Conservation (phyloP, 30 jellyfish, hydroid and myxozoan genomes). For the Cassiopea xamachana region DNA sequence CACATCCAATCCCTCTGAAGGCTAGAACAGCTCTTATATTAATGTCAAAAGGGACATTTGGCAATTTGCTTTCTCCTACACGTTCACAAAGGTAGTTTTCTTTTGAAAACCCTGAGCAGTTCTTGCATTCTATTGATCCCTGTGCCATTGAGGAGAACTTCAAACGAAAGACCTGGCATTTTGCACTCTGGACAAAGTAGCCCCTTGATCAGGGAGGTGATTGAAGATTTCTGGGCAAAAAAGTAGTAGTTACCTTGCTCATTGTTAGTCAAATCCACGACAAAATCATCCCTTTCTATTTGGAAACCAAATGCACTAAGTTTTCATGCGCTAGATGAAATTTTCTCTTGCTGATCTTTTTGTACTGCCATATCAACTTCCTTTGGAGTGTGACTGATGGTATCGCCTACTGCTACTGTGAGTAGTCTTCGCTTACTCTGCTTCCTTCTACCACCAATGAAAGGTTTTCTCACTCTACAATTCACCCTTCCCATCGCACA, state of each 20-base stretch:
- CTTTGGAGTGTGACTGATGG: not conserved
- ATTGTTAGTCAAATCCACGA: not conserved
- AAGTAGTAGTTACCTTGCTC: slow-evolving; percentile 17
- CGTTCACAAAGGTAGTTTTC: slow-evolving; percentile 12
- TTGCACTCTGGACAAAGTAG: slow-evolving; percentile 11
- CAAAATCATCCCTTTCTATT: not conserved
- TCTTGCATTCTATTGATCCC: not conserved
- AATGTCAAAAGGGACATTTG: slow-evolving; percentile 5
- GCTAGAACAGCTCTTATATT: slow-evolving; percentile 41
- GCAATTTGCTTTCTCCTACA: slow-evolving; percentile 25
- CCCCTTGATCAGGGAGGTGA: not conserved
- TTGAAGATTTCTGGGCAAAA: not conserved
- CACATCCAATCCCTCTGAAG: slow-evolving; percentile 47
- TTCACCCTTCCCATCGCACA: not conserved
- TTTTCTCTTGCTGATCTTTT: not conserved
- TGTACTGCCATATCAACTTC: not conserved
- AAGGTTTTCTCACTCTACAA: not conserved
- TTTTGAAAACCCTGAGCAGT: not conserved
- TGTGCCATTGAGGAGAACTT: not conserved
- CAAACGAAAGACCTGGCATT: not conserved
- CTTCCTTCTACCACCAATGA: slow-evolving; percentile 6
- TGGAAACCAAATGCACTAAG: not conserved
- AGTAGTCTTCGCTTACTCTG: not conserved
- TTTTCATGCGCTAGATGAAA: not conserved
- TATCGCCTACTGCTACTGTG: not conserved